Evolutionary conservation across 2,888 invertebrate genomes (phyloP), one percentile per base, ranked within the genome.

Genomic region (Diaperis boleti): DNA sequence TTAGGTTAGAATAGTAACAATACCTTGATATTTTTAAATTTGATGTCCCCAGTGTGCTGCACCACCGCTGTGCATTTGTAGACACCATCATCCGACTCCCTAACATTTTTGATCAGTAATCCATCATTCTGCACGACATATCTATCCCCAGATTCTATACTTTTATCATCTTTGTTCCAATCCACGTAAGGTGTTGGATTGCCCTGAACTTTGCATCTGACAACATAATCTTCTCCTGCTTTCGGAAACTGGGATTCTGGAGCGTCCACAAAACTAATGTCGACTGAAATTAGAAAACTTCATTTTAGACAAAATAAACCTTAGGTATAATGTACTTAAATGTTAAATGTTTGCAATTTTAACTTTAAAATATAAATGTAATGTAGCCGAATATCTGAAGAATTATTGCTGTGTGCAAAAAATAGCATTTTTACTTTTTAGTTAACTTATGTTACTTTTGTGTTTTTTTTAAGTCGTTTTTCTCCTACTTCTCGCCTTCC

Each of bases 21-120:
- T 70, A 95, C 89, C 78, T 89, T 90, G 68, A 95, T 95, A 73
- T 88, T 86, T 63, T 90, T 87, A 70, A 90, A 90, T 50, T 88
- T 85, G 3, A 93, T 84, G 77, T 93, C 90, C 33, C 95, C 95
- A 31, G 94, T 92, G 66, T 87, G 86, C 11, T 89, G 86, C 0
- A 95, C 95, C 33, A 92, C 89, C n/a, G 95, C 95, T 41, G 93
- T 87, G 76, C 95, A 95, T 2, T 89, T 92, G 78, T 95, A 95
- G 6, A 89, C 85, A 0, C 95, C 95, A 76, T 95, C 95, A 74
- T 96, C 95, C 10, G 89, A 87, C 78, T 92, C 92, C 69, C 88
- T 85, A 0, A 94, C 90, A 70, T 89, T 88, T 70, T 88, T 89
- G 63, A 95, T 92, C 59, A 89, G 81, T 7, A 95, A 82, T 0